Base-by-base conservation (phyloP, 37 sponge, comb jelly and placozoan species). In the Theonella swinhoei region DNA sequence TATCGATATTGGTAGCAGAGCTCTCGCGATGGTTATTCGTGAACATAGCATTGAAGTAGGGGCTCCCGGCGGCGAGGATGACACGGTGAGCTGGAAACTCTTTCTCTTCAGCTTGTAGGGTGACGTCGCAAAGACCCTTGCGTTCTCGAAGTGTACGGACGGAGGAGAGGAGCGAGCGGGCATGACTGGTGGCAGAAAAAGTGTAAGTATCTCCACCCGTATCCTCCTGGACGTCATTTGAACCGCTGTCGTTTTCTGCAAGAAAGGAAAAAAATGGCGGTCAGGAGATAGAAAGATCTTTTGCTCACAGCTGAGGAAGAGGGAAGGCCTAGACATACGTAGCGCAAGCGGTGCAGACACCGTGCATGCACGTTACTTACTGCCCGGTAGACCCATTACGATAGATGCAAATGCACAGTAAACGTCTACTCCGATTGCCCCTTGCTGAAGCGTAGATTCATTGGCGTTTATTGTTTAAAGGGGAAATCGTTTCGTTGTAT, bases 41-140 rank as follows among this genome's bases (percentile, higher is more conserved):
- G 87, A 97, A 95, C 97, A 97, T 97, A 67, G 97, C 95, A 41
- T 70, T 81, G 81, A 97, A 97, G 71, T 97, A 97, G 25, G 95
- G 93, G 58, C 93, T 88, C 32, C 88, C 40, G 1, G 95, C 78
- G 0, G 97, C 97, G n/a, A 97, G 83, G 25, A 97, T 85, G 11
- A 92, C 68, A 17, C 85, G 41, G 67, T 97, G 97, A 4, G 91
- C 97, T 24, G 4, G 34, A 43, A 90, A 68, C 22, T 88, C 87
- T 3, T 61, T 64, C 3, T 77, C 75, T 8, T 68, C 91, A 22
- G 64, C 86, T 23, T 64, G 47, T 25, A 97, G 88, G 39, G 72
- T 79, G 36, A 97, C 87, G 42, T 97, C 97, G 68, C 96, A 96
- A 34, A 96, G 86, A 20, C 86, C 62, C 11, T 33, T 54, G 29